A percentile compares a stretch with the other conserved stretches of the same genome.
Conservation (phyloP, 2,113 vertebrate species). For the Rana temporaria region DNA sequence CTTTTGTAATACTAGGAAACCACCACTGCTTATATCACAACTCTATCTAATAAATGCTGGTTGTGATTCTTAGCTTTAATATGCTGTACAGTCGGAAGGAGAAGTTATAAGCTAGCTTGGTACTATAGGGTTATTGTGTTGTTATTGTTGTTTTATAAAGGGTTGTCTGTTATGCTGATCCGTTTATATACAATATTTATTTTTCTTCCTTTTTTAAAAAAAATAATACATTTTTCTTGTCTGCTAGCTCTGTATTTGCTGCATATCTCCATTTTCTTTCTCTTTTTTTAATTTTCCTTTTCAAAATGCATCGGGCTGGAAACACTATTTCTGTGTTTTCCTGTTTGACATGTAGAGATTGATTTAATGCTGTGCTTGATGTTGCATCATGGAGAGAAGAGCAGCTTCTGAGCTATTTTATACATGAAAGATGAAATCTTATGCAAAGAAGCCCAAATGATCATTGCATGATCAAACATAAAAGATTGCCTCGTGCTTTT, state of each 20-base stretch:
- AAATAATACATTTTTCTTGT: not conserved
- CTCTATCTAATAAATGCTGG: too few relatives aligned
- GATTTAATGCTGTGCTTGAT: conserved; percentile 20
- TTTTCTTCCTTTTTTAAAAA: too few relatives aligned
- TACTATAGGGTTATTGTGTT: too few relatives aligned
- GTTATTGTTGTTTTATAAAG: too few relatives aligned
- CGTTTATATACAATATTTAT: too few relatives aligned
- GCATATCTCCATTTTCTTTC: not conserved
- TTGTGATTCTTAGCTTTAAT: too few relatives aligned
- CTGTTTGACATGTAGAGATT: conserved; percentile 12
- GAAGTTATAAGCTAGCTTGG: too few relatives aligned
- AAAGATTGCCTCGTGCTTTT: conserved; percentile 53
- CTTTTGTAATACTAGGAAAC: too few relatives aligned
- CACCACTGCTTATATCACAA: too few relatives aligned
- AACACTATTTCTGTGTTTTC: conserved; percentile 43
- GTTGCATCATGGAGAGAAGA: conserved; percentile 34
- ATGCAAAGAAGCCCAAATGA: conserved; percentile 40
- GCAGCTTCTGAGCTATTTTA: conserved; percentile 51
- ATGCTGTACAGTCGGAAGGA: too few relatives aligned
- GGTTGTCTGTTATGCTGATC: too few relatives aligned
- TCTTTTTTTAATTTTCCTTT: not conserved
- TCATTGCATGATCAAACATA: conserved; percentile 53
- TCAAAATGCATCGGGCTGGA: conserved; percentile 43
- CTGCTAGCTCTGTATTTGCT: not conserved
- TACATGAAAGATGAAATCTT: conserved; percentile 50